A percentile compares a stretch with the other conserved stretches of the same genome.
These are phyloP conservation scores for Eristalis arbustorum DNA, from an alignment of 2,888 invertebrate genomes.

Conservation along the genomic window DNA sequence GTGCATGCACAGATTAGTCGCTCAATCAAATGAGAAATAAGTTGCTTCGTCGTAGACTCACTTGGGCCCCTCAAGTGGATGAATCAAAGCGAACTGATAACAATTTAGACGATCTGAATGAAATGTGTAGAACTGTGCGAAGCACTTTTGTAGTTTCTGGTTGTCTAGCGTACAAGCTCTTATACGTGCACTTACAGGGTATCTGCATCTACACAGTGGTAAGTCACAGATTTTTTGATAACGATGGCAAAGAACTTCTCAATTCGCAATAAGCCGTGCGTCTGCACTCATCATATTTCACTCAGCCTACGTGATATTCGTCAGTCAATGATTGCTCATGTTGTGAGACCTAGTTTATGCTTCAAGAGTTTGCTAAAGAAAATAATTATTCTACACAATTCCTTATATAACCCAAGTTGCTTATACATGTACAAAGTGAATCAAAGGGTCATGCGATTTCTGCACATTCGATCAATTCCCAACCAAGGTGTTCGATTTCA, in stretches of 20 bases:
- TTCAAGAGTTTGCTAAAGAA: background rate
- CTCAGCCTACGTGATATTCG: background rate
- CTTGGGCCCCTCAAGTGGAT: background rate
- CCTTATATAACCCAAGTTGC: too few species aligned
- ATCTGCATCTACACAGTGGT: too few species aligned
- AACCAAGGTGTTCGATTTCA: conserved; percentile 13
- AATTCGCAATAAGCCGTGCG: background rate
- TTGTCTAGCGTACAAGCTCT: too few species aligned
- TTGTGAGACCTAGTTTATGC: background rate
- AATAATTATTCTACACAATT: too few species aligned
- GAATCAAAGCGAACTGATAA: background rate
- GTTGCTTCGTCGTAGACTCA: background rate
- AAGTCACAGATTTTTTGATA: too few species aligned
- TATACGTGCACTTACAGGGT: too few species aligned
- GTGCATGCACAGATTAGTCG: background rate
- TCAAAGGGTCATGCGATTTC: background rate
- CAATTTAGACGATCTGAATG: background rate
- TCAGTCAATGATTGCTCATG: background rate
- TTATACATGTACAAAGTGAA: background rate
- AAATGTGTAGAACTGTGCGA: background rate
- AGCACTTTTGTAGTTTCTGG: too few species aligned
- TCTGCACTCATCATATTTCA: background rate
- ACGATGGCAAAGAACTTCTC: too few species aligned
- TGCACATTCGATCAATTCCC: background rate
- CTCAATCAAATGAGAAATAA: background rate